phyloP scores from a whole-genome alignment of 1,140 invertebrate genomes.

The Bombus terrestris region DNA sequence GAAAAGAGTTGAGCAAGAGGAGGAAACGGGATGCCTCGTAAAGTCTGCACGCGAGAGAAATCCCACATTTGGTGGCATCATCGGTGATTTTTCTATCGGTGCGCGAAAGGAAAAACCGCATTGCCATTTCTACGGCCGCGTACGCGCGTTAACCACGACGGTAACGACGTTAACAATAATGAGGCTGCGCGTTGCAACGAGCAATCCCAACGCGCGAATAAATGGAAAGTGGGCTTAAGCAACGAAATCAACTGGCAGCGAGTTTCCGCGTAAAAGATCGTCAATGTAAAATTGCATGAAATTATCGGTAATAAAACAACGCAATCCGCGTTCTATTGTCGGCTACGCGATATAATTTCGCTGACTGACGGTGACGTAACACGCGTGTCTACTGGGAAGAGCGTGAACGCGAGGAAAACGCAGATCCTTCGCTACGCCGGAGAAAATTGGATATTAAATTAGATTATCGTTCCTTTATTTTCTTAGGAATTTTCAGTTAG shows the following conservation, averaged over 20 bases:
- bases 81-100: conserved; percentile 1
- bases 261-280: conserved; percentile 32
- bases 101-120: conserved; percentile 6
- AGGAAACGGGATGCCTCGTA: not conserved
- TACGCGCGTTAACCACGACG: conserved; percentile 13
- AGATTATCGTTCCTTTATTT: not conserved
- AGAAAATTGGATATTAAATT: not conserved
- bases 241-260: conserved; percentile 1
- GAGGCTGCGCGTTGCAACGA: conserved; percentile 26
- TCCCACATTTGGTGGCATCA: not conserved
- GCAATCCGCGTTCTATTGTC: conserved; percentile 2
- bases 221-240: conserved; percentile 50
- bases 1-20: not conserved
- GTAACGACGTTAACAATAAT: conserved; percentile 57
- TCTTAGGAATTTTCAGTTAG: not conserved
- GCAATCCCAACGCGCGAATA: conserved; percentile 3
- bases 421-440: not conserved
- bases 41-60: conserved; percentile 1
- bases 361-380: conserved; percentile 30
- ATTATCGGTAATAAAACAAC: conserved; percentile 56
- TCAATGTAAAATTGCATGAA: conserved; percentile 51
- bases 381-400: conserved; percentile 4
- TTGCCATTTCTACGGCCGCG: conserved; percentile 12
- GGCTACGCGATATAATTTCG: conserved; percentile 33
- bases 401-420: not conserved